These are phyloP conservation scores for Acipenser ruthenus DNA, from an alignment of 2,797 vertebrate genomes.

Conservation along the genomic window DNA sequence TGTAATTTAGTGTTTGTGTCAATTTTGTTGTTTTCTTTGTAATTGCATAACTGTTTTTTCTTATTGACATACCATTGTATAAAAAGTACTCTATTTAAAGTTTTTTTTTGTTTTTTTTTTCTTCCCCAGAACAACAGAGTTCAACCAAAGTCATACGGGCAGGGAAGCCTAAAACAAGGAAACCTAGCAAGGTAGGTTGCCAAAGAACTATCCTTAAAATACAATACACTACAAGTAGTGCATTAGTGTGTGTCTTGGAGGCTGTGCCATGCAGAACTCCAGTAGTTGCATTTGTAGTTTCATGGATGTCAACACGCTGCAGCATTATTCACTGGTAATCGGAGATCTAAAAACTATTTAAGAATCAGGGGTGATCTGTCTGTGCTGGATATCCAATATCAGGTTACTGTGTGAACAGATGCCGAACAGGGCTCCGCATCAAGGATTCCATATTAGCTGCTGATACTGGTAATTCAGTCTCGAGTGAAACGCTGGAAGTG, in stretches of 20 bases:
- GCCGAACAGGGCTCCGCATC: not conserved
- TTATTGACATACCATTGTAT: not conserved
- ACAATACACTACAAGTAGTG: too few relatives aligned
- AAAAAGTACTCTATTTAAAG: too few relatives aligned
- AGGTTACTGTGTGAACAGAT: constrained; percentile 1
- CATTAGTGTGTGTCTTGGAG: not conserved
- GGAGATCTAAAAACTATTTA: not conserved
- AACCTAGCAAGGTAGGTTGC: constrained; percentile 73
- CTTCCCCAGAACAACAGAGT: constrained; percentile 65
- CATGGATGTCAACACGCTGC: too few relatives aligned
- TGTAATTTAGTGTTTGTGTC: not conserved
- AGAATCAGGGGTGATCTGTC: not conserved
- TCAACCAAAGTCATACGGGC: constrained; percentile 72
- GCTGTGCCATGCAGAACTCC: too few relatives aligned
- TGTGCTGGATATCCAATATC: not conserved
- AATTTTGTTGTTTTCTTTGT: constrained; percentile 21
- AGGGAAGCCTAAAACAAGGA: constrained; percentile 69
- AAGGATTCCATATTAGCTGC: not conserved
- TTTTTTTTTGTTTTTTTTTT: too few relatives aligned
- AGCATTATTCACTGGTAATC: not conserved
- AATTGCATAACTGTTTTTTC: not conserved
- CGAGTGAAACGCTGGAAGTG: not conserved
- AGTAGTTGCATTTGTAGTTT: not conserved
- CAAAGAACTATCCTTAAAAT: too few relatives aligned
- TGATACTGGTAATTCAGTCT: not conserved